phyloP scores from a whole-genome alignment of 2,797 vertebrate species.

The Poeciliopsis infans region DNA sequence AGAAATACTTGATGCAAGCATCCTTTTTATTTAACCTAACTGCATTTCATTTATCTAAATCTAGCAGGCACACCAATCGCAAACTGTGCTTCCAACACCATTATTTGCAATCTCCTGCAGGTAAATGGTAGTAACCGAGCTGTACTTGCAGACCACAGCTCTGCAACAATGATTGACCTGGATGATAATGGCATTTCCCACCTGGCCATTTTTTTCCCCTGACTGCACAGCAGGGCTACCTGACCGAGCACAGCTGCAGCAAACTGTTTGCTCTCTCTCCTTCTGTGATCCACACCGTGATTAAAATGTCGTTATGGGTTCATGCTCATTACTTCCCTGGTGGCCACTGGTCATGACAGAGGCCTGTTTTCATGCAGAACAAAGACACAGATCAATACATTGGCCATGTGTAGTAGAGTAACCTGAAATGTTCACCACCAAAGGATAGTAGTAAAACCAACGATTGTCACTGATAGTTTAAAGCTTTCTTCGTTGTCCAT shows the following conservation, averaged over 20 bases:
- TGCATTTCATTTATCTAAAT: not conserved
- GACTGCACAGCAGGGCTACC: conserved; percentile 23
- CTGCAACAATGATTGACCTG: conserved; percentile 10
- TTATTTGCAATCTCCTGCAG: not conserved
- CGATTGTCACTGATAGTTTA: not conserved
- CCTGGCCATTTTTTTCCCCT: not conserved
- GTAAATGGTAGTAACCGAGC: conserved; percentile 12
- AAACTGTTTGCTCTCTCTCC: conserved; percentile 15
- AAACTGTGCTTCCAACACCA: not conserved
- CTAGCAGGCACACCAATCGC: not conserved
- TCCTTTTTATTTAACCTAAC: not conserved
- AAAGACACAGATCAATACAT: conserved; percentile 61
- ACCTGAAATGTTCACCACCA: conserved; percentile 5
- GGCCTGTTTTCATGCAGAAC: conserved; percentile 39
- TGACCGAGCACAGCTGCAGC: conserved; percentile 7
- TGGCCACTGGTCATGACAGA: conserved; percentile 40
- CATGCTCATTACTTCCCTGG: conserved; percentile 56
- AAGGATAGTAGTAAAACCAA: not conserved
- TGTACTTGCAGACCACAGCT: not conserved
- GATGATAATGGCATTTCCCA: conserved; percentile 9
- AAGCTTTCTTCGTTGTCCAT: not conserved
- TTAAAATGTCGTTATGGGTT: conserved; percentile 55
- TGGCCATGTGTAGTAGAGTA: conserved; percentile 42
- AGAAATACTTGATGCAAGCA: not conserved
- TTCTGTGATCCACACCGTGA: conserved; percentile 25